phyloP scores from a whole-genome alignment of 2,113 vertebrate genomes.

The Ophiodon elongatus region DNA sequence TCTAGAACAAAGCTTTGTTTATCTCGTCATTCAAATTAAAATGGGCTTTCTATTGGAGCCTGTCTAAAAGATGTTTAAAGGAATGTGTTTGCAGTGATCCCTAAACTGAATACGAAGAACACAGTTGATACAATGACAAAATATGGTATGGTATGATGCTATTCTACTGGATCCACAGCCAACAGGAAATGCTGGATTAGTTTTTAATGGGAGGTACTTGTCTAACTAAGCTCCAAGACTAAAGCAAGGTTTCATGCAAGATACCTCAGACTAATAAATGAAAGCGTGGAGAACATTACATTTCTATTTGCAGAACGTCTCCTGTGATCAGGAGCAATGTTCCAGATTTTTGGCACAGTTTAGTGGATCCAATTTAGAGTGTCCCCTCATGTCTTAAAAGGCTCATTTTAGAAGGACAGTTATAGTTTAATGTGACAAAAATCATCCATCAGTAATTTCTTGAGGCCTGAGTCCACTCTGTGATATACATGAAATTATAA shows the following conservation, averaged over 20 bases:
- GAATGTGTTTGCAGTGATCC: constrained; percentile 1
- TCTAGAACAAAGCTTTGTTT: not conserved
- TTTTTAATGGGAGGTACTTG: not conserved
- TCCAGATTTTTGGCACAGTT: constrained; percentile 67
- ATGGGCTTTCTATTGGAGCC: no score
- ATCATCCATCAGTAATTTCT: constrained; percentile 17
- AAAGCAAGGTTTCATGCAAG: constrained; percentile 7
- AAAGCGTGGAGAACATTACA: constrained; percentile 37
- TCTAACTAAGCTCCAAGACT: not conserved
- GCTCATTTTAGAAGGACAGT: constrained; percentile 24
- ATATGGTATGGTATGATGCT: not conserved
- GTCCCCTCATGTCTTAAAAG: constrained; percentile 51
- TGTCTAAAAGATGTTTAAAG: not conserved
- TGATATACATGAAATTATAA: not conserved
- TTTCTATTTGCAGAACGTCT: constrained; percentile 62
- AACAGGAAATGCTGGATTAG: not conserved
- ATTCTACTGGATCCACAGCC: not conserved
- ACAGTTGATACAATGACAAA: not conserved
- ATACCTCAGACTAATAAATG: constrained; percentile 19
- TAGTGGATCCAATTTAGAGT: constrained; percentile 60
- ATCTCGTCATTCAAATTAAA: no score
- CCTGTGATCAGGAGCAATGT: constrained; percentile 54
- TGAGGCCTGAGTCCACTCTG: not conserved
- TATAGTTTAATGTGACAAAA: constrained; percentile 33
- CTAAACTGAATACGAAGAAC: not conserved